Percentiles rank a stretch among this genome's conserved stretches.
Evolutionary conservation across 2,888 invertebrate genomes (phyloP).

Genomic region (Autographa gamma): DNA sequence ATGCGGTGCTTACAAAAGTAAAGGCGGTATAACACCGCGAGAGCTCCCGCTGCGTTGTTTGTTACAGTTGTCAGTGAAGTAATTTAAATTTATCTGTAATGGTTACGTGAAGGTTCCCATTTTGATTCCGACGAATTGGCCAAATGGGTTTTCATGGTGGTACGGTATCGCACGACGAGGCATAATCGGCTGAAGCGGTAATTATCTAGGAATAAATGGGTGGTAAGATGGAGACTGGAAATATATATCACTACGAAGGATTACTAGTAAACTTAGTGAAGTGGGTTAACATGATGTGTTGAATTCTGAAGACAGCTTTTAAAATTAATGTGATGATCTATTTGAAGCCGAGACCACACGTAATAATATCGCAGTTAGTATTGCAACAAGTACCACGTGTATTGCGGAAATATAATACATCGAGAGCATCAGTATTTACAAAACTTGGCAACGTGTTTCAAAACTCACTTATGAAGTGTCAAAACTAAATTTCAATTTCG

Average conservation of each 20-base stretch:
- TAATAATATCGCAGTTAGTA: slow-evolving; percentile 25
- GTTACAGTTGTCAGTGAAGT: slow-evolving; percentile 74
- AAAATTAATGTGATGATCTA: slow-evolving; percentile 10
- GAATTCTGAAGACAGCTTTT: background rate
- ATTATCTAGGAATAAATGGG: slow-evolving; percentile 21
- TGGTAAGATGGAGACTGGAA: slow-evolving; percentile 12
- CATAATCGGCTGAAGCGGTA: slow-evolving; percentile 24
- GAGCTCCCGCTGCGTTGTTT: slow-evolving; percentile 77
- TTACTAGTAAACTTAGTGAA: background rate
- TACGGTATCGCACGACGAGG: slow-evolving; percentile 25
- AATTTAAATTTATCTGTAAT: slow-evolving; percentile 74
- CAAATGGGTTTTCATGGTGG: slow-evolving; percentile 52
- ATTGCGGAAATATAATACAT: slow-evolving; percentile 37
- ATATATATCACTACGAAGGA: background rate
- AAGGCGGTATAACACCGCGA: slow-evolving; percentile 55
- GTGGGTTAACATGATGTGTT: background rate
- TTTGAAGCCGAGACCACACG: slow-evolving; percentile 18
- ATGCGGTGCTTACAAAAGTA: slow-evolving; percentile 24
- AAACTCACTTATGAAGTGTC: slow-evolving; percentile 55
- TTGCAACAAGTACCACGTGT: slow-evolving; percentile 35
- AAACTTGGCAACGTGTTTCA: slow-evolving; percentile 47
- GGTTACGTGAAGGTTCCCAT: slow-evolving; percentile 48
- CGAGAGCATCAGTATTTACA: slow-evolving; percentile 28
- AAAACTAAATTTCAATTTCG: slow-evolving; percentile 38
- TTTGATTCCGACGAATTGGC: slow-evolving; percentile 42